Conservation (phyloP, 2,888 invertebrate genomes). For the Amaurobius ferox region DNA sequence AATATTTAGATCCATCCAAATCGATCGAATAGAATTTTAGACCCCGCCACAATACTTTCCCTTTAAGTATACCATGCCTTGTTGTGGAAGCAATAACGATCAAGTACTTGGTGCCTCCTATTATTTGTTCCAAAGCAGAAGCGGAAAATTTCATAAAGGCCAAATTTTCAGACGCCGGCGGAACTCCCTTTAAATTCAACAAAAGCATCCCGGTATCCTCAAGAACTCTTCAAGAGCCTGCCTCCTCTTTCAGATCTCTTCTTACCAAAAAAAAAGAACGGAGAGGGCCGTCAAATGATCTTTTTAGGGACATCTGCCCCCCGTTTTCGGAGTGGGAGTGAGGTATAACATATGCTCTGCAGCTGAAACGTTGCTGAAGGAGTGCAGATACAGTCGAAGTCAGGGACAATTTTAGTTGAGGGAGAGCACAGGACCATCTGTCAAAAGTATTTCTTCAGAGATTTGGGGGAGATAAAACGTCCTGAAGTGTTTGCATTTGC, state of each 20-base stretch:
- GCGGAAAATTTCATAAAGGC: background rate
- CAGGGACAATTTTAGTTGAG: constrained; percentile 12
- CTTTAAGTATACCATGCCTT: no score
- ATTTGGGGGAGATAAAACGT: background rate
- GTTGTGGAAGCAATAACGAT: no score
- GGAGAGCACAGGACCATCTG: background rate
- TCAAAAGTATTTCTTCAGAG: background rate
- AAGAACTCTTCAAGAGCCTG: no score
- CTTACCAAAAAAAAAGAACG: background rate
- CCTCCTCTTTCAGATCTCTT: background rate
- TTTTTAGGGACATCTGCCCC: background rate
- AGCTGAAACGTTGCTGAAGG: background rate
- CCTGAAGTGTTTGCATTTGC: background rate
- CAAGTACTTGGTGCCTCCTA: no score
- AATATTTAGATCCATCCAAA: no score
- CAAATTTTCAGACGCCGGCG: background rate
- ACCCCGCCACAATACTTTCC: no score
- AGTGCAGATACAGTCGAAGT: background rate
- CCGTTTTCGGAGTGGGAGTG: background rate
- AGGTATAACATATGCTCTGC: constrained; percentile 8
- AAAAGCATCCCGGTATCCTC: background rate
- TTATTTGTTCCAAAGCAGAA: background rate
- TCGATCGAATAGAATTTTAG: no score
- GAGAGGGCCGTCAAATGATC: constrained; percentile 2
- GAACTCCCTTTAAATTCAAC: background rate